These are phyloP conservation scores for Rhegmatorhina hoffmannsi DNA, from an alignment of 2,113 vertebrate species.

Conservation along the genomic window DNA sequence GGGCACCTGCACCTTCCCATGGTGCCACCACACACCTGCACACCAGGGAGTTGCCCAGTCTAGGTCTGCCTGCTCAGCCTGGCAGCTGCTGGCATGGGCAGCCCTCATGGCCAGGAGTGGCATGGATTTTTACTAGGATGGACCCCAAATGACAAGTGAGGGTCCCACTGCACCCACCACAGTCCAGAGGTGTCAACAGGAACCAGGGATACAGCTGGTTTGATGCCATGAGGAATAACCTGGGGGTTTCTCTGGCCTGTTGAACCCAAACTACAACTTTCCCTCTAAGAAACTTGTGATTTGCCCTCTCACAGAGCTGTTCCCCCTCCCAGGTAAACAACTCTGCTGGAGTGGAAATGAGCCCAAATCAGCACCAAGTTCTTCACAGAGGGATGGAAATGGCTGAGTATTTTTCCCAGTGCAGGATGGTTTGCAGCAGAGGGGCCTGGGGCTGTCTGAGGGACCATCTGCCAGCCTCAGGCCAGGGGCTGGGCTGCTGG, in stretches of 20 bases:
- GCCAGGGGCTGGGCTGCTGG: slow-evolving; percentile 9
- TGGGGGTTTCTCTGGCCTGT: background rate
- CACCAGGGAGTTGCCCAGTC: background rate
- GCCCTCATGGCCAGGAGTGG: accelerated
- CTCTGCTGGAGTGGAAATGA: background rate
- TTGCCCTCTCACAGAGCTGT: background rate
- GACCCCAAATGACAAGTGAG: accelerated
- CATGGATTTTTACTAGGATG: background rate
- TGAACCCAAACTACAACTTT: background rate
- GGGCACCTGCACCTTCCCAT: background rate
- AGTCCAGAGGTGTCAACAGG: background rate
- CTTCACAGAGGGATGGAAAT: slow-evolving; percentile 47
- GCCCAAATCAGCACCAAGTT: slow-evolving; percentile 43
- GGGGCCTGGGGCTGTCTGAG: background rate
- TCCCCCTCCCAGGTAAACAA: background rate
- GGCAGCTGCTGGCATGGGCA: background rate
- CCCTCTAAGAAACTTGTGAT: background rate
- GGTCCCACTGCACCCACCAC: background rate
- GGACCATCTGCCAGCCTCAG: background rate
- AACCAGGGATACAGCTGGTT: background rate
- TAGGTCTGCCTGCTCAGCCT: background rate
- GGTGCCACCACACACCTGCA: background rate
- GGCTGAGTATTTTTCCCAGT: background rate
- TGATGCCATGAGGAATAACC: background rate
- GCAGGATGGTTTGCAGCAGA: background rate